Evolutionary conservation across 2,888 invertebrate genomes (phyloP), one percentile per base, ranked within the genome.

Genomic region (Iselma pallidipennis): DNA sequence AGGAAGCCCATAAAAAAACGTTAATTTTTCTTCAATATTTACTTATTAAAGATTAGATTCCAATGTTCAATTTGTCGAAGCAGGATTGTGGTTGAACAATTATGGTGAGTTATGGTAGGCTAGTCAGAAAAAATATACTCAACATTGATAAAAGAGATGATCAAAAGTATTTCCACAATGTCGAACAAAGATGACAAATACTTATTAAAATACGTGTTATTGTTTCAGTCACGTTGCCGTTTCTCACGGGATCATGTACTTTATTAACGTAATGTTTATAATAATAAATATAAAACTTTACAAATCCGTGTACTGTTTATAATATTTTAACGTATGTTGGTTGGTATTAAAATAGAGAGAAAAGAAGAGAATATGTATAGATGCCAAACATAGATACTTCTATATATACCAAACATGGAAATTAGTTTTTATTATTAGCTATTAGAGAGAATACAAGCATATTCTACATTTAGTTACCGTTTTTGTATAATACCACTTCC

Each of bases 201-300:
- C 78, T 80, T 80, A 81, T 80, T 81, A 80, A 80, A 81, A 81
- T 80, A 80, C 81, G 78, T 79, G 80, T 81, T 80, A 81, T 80
- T 80, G 80, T 81, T 80, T 78, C 74, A 79, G 81, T 81, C 81
- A 81, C 81, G 81, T 81, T 81, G 79, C 74, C 72, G 78, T 81
- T 81, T 81, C 81, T 81, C 81, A 81, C 81, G 81, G 81, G 77
- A 79, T 75, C 71, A 76, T 72, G 74, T 76, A 74, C 74, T 77
- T 76, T 77, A 76, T 75, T 74, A 75, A 71, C 66, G 69, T 73
- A 75, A 75, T 74, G 72, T 71, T 61, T n/a, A 26, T 49, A 49
- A 49, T 62, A 14, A 49, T 14, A 14, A 48, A 62, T 70, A 71
- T 74, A 66, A 65, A 65, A 71, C 68, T 74, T 68, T 68, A 70